phyloP scores from a whole-genome alignment of 35 echinoderm and acorn worm species.

The Eucidaris tribuloides region DNA sequence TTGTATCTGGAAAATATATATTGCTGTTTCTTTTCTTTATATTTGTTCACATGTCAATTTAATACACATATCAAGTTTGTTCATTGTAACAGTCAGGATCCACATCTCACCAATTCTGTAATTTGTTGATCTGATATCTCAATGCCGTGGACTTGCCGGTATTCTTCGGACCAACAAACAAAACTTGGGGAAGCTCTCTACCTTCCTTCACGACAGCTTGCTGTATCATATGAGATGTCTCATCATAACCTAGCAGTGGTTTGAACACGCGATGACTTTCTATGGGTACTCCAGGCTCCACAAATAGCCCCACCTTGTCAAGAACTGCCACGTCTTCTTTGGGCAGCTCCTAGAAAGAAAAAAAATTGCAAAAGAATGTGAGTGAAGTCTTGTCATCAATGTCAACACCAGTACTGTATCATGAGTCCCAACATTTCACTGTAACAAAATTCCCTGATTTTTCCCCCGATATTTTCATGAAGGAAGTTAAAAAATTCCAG shows the following conservation, averaged over 20 bases:
- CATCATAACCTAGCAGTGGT: neutral
- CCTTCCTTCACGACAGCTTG: neutral
- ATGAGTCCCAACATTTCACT: too few species aligned
- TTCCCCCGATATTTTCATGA: too few species aligned
- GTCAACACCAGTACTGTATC: too few species aligned
- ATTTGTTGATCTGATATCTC: neutral
- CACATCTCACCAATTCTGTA: neutral
- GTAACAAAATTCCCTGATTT: too few species aligned
- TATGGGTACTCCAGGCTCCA: neutral
- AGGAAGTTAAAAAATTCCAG: too few species aligned
- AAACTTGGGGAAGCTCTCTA: neutral
- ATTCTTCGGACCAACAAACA: slow-evolving; percentile 3
- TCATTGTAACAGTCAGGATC: too few species aligned
- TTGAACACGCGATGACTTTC: slow-evolving; percentile 1
- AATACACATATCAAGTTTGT: too few species aligned
- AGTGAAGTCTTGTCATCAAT: too few species aligned
- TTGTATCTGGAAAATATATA: too few species aligned
- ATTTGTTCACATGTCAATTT: too few species aligned
- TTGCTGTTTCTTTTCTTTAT: too few species aligned
- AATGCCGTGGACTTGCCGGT: slow-evolving; percentile 1
- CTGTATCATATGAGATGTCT: neutral
- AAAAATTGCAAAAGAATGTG: too few species aligned
- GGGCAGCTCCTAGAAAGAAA: neutral
- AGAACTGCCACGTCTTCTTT: neutral
- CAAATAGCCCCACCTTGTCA: neutral